Evolutionary conservation across 2,113 vertebrate genomes (phyloP), one percentile per base, ranked within the genome.

Genomic region (Gallinago media): DNA sequence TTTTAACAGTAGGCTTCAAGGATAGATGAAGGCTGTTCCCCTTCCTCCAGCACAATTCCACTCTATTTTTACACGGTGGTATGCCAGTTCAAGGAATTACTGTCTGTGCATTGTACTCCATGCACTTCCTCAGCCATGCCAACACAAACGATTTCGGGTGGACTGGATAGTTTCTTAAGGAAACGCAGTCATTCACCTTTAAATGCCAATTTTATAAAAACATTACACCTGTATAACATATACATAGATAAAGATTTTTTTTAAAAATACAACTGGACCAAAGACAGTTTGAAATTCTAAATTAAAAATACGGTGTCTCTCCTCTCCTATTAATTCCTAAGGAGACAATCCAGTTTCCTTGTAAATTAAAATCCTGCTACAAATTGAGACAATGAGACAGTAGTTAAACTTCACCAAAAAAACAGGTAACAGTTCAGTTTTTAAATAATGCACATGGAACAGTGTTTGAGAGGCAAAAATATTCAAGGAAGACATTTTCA

Each of bases 221-320:
- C 2, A 55, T 67, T 11, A 73, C 27, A 62, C 2, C 4, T 32
- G 5, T 73, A 55, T 12, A 83, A 76, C 22, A 52, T 36, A 70
- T 0, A n/a, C 12, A 42, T n/a, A 42, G 0, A 2, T 42, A 31
- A 63, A 56, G 23, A 18, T 23, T 52, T 68, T 56, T 70, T 68
- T 21, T 7, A 76, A 79, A 50, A 67, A 84, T 58, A 50, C 19
- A 67, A 40, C 22, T 82, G 9, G 29, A 65, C 4, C 47, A 61
- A 78, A 7, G 22, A 31, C 3, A 74, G 15, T 27, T 72, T 82
- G n/a, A 89, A 81, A 68, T 50, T 55, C 25, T 70, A n/a, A 85
- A 62, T 67, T 61, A 71, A 71, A 88, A 94, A 11, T 16, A 71
- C 67, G 18, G 44, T 4, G n/a, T 23, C 25, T 46, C 20, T 10